Evolutionary conservation across 1,140 invertebrate genomes (phyloP).

Genomic region (Ips nitidus): DNA sequence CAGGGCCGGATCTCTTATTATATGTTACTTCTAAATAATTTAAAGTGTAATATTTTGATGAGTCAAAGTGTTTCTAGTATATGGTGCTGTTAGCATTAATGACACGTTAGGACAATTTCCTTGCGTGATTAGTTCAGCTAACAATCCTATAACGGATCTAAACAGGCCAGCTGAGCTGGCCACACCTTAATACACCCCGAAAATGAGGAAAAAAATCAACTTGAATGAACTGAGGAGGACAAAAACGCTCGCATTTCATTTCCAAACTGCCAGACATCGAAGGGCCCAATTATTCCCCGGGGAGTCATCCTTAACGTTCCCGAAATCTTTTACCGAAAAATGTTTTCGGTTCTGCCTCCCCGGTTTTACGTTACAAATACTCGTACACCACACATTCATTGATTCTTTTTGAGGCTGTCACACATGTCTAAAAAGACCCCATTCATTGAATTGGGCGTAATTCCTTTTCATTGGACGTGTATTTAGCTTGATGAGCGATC

Average conservation of each 20-base stretch:
- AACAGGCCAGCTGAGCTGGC: no score
- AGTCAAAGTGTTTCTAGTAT: no score
- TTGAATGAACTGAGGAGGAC: neutral
- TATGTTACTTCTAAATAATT: no score
- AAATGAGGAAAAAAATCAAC: slow-evolving; percentile 2
- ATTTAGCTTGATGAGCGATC: slow-evolving; percentile 28
- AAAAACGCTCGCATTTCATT: slow-evolving; percentile 5
- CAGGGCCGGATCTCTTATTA: slow-evolving; percentile 2
- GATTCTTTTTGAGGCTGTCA: neutral
- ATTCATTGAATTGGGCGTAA: slow-evolving; percentile 29
- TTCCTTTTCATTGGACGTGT: slow-evolving; percentile 25
- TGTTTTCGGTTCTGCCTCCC: slow-evolving; percentile 20
- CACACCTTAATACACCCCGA: neutral
- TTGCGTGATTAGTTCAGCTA: neutral
- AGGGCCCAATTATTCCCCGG: slow-evolving; percentile 28
- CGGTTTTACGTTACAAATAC: slow-evolving; percentile 27
- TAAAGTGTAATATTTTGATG: no score
- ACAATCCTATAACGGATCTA: neutral
- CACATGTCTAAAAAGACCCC: slow-evolving; percentile 22
- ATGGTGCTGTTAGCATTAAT: no score
- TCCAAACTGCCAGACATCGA: neutral
- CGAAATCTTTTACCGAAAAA: slow-evolving; percentile 21
- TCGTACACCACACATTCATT: slow-evolving; percentile 24
- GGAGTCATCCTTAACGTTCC: slow-evolving; percentile 32
- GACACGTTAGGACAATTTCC: neutral